A percentile compares a stretch with the other conserved stretches of the same genome.
Evolutionary conservation across 2,113 vertebrate species (phyloP).

Genomic region (Antennarius striatus): DNA sequence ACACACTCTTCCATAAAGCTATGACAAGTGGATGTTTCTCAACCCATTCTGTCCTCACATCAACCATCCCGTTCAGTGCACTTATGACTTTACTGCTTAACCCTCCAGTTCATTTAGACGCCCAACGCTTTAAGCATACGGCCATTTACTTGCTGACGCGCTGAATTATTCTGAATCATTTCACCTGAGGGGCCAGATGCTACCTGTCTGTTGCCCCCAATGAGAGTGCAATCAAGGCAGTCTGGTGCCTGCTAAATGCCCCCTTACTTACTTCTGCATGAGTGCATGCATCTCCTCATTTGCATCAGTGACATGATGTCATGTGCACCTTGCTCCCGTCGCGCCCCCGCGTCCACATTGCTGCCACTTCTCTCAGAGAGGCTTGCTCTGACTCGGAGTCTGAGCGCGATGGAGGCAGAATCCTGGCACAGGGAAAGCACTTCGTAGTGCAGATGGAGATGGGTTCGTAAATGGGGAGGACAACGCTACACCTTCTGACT

Average conservation of each 20-base stretch:
- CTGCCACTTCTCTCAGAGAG: neutral
- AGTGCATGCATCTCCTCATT: conserved; percentile 60
- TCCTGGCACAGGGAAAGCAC: neutral
- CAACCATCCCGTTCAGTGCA: conserved; percentile 32
- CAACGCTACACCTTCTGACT: neutral
- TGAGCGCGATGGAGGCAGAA: conserved; percentile 4
- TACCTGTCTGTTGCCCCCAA: conserved; percentile 57
- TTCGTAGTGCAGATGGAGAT: neutral
- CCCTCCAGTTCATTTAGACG: conserved; percentile 51
- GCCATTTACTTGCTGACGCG: conserved; percentile 64
- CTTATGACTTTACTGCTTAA: conserved; percentile 72
- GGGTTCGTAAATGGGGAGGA: neutral
- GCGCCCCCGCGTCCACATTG: conserved; percentile 13
- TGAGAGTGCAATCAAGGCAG: conserved; percentile 65
- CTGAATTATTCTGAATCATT: conserved; percentile 83
- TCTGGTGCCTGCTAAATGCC: conserved; percentile 67
- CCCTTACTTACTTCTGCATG: conserved; percentile 61
- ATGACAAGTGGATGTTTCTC: conserved; percentile 10
- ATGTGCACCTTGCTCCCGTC: conserved; percentile 47
- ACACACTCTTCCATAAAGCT: conserved; percentile 46
- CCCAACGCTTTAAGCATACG: conserved; percentile 12
- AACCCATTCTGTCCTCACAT: conserved; percentile 20
- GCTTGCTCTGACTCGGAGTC: too few relatives aligned
- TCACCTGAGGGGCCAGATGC: conserved; percentile 77
- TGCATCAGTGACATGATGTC: conserved; percentile 43